Evolutionary conservation across 2,113 vertebrate species (phyloP).

Genomic region (Aegithalos caudatus): DNA sequence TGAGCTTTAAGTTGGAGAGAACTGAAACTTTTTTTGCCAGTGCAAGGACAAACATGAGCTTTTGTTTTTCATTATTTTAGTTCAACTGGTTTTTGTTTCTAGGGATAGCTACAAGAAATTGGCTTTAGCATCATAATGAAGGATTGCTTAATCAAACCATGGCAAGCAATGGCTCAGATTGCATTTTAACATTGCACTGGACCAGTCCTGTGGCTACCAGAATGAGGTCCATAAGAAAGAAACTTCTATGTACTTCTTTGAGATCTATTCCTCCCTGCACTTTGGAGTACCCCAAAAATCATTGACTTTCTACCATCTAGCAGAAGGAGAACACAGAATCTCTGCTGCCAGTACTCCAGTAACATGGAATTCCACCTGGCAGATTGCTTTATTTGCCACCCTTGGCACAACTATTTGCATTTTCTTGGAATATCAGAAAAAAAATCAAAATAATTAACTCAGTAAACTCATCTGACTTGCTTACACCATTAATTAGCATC

Average conservation of each 20-base stretch:
- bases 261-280: background rate
- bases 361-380: background rate
- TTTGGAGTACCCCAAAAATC: background rate
- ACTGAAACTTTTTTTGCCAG: background rate
- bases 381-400: background rate
- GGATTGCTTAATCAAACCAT: accelerated
- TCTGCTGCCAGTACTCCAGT: background rate
- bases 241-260: background rate
- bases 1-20: background rate
- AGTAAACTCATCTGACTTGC: background rate
- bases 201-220: background rate
- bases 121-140: accelerated
- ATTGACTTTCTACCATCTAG: background rate
- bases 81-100: background rate
- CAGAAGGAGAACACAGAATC: background rate
- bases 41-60: background rate
- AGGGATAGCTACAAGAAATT: background rate
- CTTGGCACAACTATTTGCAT: background rate
- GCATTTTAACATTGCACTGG: accelerated
- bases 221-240: background rate
- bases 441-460: background rate
- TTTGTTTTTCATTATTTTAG: background rate
- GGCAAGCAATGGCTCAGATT: background rate
- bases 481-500: background rate
- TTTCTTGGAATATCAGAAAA: background rate